Conservation (phyloP, 2,888 invertebrate species). For the Cotesia congregata region DNA sequence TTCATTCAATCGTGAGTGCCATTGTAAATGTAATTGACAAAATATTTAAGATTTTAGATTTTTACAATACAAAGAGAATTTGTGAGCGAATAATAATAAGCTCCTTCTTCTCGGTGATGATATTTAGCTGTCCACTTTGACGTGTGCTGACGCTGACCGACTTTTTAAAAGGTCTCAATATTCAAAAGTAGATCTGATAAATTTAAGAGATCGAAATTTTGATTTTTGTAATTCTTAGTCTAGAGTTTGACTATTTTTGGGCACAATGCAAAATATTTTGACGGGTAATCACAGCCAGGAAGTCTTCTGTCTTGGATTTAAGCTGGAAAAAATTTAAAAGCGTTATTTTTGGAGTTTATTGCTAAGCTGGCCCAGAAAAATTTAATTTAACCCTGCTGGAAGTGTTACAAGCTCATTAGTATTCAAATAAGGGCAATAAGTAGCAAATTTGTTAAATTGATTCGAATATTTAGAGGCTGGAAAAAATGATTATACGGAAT, state of each 20-base stretch:
- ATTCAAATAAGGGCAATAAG: background rate
- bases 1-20: constrained; percentile 13
- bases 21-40: constrained; percentile 25
- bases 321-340: background rate
- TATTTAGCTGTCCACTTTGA: background rate
- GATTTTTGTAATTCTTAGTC: background rate
- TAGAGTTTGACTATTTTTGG: too few species aligned
- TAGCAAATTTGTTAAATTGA: background rate
- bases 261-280: too few species aligned
- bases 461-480: background rate
- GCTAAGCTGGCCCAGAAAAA: background rate
- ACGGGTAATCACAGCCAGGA: too few species aligned
- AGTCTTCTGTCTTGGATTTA: too few species aligned
- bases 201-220: constrained; percentile 8
- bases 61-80: background rate
- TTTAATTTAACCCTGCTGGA: background rate
- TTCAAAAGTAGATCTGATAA: constrained; percentile 14
- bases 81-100: constrained; percentile 46
- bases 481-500: background rate
- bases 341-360: background rate
- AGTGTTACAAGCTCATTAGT: background rate
- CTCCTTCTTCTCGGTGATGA: constrained; percentile 46
- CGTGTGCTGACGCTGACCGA: background rate
- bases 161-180: background rate
- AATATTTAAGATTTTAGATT: constrained; percentile 43